Evolutionary conservation across 92 coral and sea anemone genomes (phyloP).

Genomic region (Parazoanthus darwini): DNA sequence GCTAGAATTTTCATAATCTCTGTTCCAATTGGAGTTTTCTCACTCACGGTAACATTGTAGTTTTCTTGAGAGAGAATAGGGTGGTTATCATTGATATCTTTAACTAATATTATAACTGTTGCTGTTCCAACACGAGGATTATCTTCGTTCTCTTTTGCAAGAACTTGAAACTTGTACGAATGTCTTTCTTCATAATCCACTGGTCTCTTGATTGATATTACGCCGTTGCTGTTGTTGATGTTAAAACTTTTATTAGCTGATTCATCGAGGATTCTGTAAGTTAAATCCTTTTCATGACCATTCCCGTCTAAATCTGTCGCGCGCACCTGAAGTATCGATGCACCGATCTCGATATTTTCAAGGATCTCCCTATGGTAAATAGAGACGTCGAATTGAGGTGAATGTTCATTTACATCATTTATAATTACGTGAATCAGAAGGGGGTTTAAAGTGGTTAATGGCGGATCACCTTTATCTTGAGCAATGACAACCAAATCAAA

Average conservation of each 20-base stretch:
- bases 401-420: slow-evolving; percentile 51
- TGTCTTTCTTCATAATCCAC: slow-evolving; percentile 50
- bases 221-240: slow-evolving; percentile 52
- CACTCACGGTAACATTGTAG: slow-evolving; percentile 51
- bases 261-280: slow-evolving; percentile 41
- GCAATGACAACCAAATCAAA: slow-evolving; percentile 46
- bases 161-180: slow-evolving; percentile 55
- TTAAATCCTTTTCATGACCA: slow-evolving; percentile 21
- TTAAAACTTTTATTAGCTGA: slow-evolving; percentile 1
- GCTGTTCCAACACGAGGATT: slow-evolving; percentile 49
- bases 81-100: slow-evolving; percentile 59
- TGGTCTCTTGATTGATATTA: slow-evolving; percentile 33
- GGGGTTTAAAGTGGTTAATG: slow-evolving; percentile 28
- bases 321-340: slow-evolving; percentile 55
- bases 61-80: slow-evolving; percentile 45
- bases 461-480: slow-evolving; percentile 52
- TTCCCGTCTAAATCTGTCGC: slow-evolving; percentile 48
- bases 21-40: slow-evolving; percentile 39
- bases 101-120: slow-evolving; percentile 37
- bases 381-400: slow-evolving; percentile 57
- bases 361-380: slow-evolving; percentile 48
- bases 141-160: slow-evolving; percentile 33
- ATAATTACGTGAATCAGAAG: slow-evolving; percentile 33
- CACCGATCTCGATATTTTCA: slow-evolving; percentile 34
- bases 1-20: slow-evolving; percentile 43